A percentile compares a stretch with the other conserved stretches of the same genome.
Conservation (phyloP, 30 jellyfish, hydroid and myxozoan species). For the Chironex yamaguchii region DNA sequence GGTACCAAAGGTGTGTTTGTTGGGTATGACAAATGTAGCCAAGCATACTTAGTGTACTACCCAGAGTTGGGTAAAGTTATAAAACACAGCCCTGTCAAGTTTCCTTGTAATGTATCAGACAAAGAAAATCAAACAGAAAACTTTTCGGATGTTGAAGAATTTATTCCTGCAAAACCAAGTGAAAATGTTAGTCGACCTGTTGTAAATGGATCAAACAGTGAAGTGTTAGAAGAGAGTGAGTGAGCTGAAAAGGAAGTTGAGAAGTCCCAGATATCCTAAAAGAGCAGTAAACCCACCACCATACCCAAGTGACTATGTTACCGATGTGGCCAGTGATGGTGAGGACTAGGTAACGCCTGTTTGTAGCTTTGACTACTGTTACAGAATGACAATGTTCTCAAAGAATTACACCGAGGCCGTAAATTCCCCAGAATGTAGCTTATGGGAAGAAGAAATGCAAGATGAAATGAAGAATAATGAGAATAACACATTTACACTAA, state of each 20-base stretch:
- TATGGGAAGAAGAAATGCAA: constrained; percentile 32
- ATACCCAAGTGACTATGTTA: constrained; percentile 13
- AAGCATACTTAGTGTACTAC: constrained; percentile 51
- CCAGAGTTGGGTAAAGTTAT: too few relatives aligned
- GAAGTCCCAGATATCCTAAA: too few relatives aligned
- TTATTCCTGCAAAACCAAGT: not conserved
- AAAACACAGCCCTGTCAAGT: not conserved
- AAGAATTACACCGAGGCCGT: constrained; percentile 14
- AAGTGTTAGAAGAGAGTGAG: too few relatives aligned
- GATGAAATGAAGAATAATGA: constrained; percentile 2
- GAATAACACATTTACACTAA: constrained; percentile 13
- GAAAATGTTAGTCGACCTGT: too few relatives aligned
- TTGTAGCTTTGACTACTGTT: too few relatives aligned
- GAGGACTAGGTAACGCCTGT: too few relatives aligned
- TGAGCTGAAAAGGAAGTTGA: too few relatives aligned
- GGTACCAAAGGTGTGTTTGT: constrained; percentile 34
- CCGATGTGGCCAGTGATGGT: constrained; percentile 35
- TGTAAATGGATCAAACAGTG: too few relatives aligned
- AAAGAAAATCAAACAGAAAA: not conserved
- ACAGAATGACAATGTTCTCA: not conserved
- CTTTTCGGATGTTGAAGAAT: not conserved
- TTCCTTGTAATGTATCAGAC: too few relatives aligned
- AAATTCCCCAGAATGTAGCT: constrained; percentile 16
- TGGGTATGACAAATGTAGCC: constrained; percentile 72
- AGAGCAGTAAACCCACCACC: constrained; percentile 18